phyloP scores from a whole-genome alignment of 2,888 invertebrate genomes.

The Scaptodrosophila latifasciaeformis region DNA sequence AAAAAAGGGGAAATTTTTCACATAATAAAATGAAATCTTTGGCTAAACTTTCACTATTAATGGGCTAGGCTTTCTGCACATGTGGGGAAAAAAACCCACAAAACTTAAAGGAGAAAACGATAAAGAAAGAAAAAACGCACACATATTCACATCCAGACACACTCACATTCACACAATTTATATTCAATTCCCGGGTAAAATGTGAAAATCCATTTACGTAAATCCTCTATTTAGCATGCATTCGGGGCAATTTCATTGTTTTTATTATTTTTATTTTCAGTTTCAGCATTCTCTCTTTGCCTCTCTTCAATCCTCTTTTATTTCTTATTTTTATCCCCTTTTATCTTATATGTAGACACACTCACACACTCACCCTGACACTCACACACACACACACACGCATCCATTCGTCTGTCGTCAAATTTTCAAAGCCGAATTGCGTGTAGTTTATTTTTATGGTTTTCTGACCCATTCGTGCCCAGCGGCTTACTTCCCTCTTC shows the following conservation, averaged over 20 bases:
- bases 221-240: slow-evolving; percentile 71
- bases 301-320: slow-evolving; percentile 16
- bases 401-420: slow-evolving; percentile 48
- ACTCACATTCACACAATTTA: slow-evolving; percentile 33
- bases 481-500: slow-evolving; percentile 25
- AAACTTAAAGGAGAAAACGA: slow-evolving; percentile 30
- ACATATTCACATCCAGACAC: slow-evolving; percentile 16
- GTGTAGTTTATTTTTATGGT: slow-evolving; percentile 49
- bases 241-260: slow-evolving; percentile 67
- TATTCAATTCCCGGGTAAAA: slow-evolving; percentile 63
- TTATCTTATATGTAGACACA: too few relatives aligned
- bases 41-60: slow-evolving; percentile 59
- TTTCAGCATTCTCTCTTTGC: slow-evolving; percentile 1
- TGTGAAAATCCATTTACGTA: slow-evolving; percentile 70
- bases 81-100: slow-evolving; percentile 20
- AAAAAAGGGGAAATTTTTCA: slow-evolving; percentile 63
- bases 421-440: slow-evolving; percentile 51
- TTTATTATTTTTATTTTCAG: slow-evolving; percentile 39
- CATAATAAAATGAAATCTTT: slow-evolving; percentile 67
- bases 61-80: slow-evolving; percentile 30
- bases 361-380: too few relatives aligned
- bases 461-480: slow-evolving; percentile 41
- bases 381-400: too few relatives aligned
- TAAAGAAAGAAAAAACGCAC: slow-evolving; percentile 21
- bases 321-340: neutral